phyloP scores from a whole-genome alignment of 2,888 invertebrate genomes.

The Cheilosia impressa region DNA sequence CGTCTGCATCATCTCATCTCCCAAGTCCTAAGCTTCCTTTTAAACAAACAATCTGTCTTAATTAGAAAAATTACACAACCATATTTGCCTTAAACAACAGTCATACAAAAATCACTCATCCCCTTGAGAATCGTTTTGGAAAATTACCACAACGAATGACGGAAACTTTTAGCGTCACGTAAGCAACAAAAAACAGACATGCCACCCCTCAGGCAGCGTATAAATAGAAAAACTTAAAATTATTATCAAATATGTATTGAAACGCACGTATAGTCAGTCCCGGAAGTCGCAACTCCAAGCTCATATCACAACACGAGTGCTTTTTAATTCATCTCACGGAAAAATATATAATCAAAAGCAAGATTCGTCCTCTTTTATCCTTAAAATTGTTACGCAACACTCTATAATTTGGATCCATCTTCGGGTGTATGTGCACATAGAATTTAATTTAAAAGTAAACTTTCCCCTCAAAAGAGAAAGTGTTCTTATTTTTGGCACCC shows the following conservation, averaged over 20 bases:
- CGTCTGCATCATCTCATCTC: too few species aligned
- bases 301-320: background rate
- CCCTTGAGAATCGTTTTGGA: slow-evolving; percentile 3
- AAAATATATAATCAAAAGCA: slow-evolving; percentile 59
- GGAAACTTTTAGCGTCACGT: background rate
- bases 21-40: too few species aligned
- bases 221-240: slow-evolving; percentile 41
- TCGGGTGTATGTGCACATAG: slow-evolving; percentile 37
- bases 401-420: slow-evolving; percentile 35
- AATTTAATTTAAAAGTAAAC: slow-evolving; percentile 65
- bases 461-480: slow-evolving; percentile 38
- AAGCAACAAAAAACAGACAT: too few species aligned
- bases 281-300: slow-evolving; percentile 43
- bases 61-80: too few species aligned
- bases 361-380: background rate
- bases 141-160: slow-evolving; percentile 8
- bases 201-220: too few species aligned
- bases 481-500: slow-evolving; percentile 19
- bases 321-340: slow-evolving; percentile 60
- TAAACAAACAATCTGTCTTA: too few species aligned
- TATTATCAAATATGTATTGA: slow-evolving; percentile 70
- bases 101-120: too few species aligned
- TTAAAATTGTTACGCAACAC: slow-evolving; percentile 41
- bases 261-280: slow-evolving; percentile 45
- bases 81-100: too few species aligned